Evolutionary conservation across 2,888 invertebrate genomes (phyloP).

Genomic region (Ectemnius cavifrons): DNA sequence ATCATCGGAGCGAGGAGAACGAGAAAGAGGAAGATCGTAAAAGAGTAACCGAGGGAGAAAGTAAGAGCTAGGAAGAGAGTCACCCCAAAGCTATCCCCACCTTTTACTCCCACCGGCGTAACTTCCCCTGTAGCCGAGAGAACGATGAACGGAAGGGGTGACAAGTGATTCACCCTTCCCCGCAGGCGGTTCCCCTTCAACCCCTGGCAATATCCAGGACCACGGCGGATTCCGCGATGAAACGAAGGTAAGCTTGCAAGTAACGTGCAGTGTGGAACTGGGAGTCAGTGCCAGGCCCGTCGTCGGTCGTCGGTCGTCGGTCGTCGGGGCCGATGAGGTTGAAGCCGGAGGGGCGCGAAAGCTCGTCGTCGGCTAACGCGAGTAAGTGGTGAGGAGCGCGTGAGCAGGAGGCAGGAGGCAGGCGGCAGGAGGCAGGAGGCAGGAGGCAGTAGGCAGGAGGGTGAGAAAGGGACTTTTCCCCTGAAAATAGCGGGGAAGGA

Average conservation of each 20-base stretch:
- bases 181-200: conserved; percentile 38
- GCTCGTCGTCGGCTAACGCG: not conserved
- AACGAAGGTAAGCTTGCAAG: conserved; percentile 40
- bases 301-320: not conserved
- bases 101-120: conserved; percentile 23
- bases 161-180: not conserved
- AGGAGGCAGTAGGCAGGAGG: conserved; percentile 7
- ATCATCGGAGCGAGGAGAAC: conserved; percentile 16
- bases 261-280: conserved; percentile 32
- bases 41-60: conserved; percentile 13
- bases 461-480: conserved; percentile 24
- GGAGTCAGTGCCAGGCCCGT: not conserved
- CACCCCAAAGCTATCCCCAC: conserved; percentile 27
- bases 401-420: conserved; percentile 8
- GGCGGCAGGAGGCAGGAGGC: too few relatives aligned
- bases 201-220: conserved; percentile 36
- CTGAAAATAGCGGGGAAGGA: not conserved
- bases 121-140: too few relatives aligned
- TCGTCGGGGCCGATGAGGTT: not conserved
- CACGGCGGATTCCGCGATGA: conserved; percentile 16
- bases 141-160: conserved; percentile 9
- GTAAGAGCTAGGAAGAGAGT: conserved; percentile 13
- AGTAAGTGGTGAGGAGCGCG: conserved; percentile 17
- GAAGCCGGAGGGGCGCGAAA: conserved; percentile 25
- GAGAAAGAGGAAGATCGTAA: conserved; percentile 2